Evolutionary conservation across 2,888 invertebrate genomes (phyloP).

Genomic region (Coelinius sp.): DNA sequence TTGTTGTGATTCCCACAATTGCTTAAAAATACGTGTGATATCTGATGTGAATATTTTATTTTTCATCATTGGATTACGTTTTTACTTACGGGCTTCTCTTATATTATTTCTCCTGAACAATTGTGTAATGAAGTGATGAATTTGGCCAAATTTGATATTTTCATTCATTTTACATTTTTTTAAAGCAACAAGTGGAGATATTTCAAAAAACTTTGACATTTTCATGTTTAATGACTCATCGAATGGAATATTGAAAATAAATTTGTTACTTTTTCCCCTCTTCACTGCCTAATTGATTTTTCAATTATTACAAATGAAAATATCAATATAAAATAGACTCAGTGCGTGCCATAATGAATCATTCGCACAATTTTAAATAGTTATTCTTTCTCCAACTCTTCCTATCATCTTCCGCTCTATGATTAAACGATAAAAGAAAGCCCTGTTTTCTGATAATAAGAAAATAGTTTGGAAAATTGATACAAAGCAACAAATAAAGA

Average conservation of each 20-base stretch:
- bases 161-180: no score
- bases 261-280: background rate
- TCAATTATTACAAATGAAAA: background rate
- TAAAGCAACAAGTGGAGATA: no score
- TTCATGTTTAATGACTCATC: no score
- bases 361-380: conserved; percentile 30
- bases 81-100: background rate
- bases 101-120: background rate
- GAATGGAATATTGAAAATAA: background rate
- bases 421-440: background rate
- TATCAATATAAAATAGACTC: conserved; percentile 21
- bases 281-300: conserved; percentile 1
- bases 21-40: conserved; percentile 12
- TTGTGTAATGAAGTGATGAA: background rate
- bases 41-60: background rate
- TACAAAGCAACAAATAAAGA: background rate
- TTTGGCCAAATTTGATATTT: no score
- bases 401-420: conserved; percentile 10
- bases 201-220: no score
- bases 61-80: background rate
- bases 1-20: conserved; percentile 30
- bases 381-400: conserved; percentile 1
- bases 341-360: conserved; percentile 43
- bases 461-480: background rate
- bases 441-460: background rate